A percentile compares a stretch with the other conserved stretches of the same genome.
Evolutionary conservation across 64 coral and sea anemone species (phyloP).

Genomic region (Porites lutea): DNA sequence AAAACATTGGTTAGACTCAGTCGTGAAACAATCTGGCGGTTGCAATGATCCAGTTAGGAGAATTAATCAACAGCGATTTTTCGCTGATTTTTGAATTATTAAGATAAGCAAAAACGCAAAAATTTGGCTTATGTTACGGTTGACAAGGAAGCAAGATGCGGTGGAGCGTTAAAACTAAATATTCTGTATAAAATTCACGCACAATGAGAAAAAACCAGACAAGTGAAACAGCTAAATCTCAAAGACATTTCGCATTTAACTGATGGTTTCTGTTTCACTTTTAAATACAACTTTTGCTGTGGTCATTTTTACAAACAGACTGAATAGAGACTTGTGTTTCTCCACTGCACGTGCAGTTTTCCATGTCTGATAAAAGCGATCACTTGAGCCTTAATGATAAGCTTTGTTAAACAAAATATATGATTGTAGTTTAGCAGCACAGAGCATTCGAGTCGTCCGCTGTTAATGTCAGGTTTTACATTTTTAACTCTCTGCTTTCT

Average conservation of each 20-base stretch:
- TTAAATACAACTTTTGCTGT: neutral
- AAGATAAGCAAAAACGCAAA: constrained; percentile 1
- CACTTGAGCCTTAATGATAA: constrained; percentile 10
- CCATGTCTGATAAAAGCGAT: neutral
- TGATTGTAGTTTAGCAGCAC: neutral
- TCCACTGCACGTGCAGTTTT: neutral
- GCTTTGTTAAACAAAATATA: constrained; percentile 2
- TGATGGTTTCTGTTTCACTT: neutral
- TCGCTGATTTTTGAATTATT: neutral
- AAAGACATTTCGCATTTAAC: neutral
- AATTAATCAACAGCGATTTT: constrained; percentile 24
- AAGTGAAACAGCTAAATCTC: neutral
- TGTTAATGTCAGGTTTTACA: neutral
- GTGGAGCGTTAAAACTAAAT: constrained; percentile 37
- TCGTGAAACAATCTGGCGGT: neutral
- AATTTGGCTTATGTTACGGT: constrained; percentile 5
- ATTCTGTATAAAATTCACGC: neutral
- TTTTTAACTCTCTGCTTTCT: neutral
- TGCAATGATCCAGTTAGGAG: neutral
- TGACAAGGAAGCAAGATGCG: neutral
- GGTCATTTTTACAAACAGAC: neutral
- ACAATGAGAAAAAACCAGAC: neutral
- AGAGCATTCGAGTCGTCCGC: neutral
- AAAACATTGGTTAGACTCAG: neutral
- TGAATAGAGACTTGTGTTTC: neutral